Conservation (phyloP, 2,888 invertebrate species). For the Leptura quadrifasciata region DNA sequence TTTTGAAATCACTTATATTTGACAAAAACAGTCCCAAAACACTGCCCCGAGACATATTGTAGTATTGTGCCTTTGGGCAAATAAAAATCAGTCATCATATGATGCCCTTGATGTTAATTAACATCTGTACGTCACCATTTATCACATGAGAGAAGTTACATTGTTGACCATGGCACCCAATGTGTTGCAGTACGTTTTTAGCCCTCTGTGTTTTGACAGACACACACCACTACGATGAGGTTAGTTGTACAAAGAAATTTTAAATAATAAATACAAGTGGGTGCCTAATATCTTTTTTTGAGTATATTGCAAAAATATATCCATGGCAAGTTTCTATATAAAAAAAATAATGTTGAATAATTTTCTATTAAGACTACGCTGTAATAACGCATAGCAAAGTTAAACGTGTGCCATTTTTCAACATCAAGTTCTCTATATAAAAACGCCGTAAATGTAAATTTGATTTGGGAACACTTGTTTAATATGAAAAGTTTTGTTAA, state of each 20-base stretch:
- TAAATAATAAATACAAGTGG: conserved; percentile 5
- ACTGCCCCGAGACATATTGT: no score
- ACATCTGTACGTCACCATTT: no score
- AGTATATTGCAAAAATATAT: not conserved
- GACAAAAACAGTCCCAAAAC: no score
- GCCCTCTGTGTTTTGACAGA: no score
- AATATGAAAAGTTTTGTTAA: conserved; percentile 5
- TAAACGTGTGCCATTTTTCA: not conserved
- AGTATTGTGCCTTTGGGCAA: no score
- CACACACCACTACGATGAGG: not conserved
- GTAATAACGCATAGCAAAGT: no score
- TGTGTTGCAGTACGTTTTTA: no score
- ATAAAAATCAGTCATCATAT: no score
- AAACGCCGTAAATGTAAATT: conserved; percentile 11
- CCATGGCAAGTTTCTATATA: conserved; percentile 5
- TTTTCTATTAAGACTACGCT: not conserved
- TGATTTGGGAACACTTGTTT: not conserved
- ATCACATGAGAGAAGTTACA: no score
- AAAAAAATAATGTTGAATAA: conserved; percentile 16
- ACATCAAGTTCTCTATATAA: conserved; percentile 23
- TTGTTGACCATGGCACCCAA: no score
- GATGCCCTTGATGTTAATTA: no score
- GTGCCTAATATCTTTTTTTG: not conserved
- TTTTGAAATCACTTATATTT: no score
- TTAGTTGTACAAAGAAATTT: conserved; percentile 1